Base-by-base conservation (phyloP, 2,113 vertebrate species). In the Callipepla squamata region DNA sequence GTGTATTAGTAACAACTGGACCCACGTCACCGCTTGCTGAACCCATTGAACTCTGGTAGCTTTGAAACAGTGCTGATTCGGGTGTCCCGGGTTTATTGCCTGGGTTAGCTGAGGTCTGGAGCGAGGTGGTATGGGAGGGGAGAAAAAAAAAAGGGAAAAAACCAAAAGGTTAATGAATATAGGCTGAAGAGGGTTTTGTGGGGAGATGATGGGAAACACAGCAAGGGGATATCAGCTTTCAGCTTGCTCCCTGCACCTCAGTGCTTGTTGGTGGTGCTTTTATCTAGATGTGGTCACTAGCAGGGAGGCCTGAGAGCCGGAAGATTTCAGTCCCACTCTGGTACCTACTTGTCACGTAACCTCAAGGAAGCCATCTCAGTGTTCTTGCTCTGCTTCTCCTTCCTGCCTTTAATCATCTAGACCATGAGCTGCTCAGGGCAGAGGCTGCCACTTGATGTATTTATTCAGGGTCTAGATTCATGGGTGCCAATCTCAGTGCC, bases 1-100 rank as follows among this genome's bases (percentile, higher is more conserved):
- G 82, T 95, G 66, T 80, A 23, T 95, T 92, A 81, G 76, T 95
- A 92, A 96, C 87, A 78, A 76, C 87, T 94, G 82, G 92, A 94
- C 91, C 92, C 93, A 42, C 4, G 19, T 91, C 91, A 94, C 76
- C 16, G 0, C 59, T n/a, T 14, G 84, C 38, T 94, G 96, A 96
- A 95, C 95, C 69, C n/a, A 0, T 2, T 92, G 90, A 96, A 95
- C 94, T 92, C 66, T 34, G 44, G 13, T 7, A 7, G 58, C 58
- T 89, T 69, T 42, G 92, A 40, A 25, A 16, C 8, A 2, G 63
- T 0, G 0, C 76, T 23, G 50, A 65, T 66, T 68, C 57, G 57
- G 74, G 66, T 8, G 48, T 48, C 42, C 5, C 18, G 2, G 38
- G 23, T 3, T 25, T 88, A 68, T 68, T 69, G 44, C 63, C 22